Base-by-base conservation (phyloP, 2,113 vertebrate species). In the Typhlomys cinereus region DNA sequence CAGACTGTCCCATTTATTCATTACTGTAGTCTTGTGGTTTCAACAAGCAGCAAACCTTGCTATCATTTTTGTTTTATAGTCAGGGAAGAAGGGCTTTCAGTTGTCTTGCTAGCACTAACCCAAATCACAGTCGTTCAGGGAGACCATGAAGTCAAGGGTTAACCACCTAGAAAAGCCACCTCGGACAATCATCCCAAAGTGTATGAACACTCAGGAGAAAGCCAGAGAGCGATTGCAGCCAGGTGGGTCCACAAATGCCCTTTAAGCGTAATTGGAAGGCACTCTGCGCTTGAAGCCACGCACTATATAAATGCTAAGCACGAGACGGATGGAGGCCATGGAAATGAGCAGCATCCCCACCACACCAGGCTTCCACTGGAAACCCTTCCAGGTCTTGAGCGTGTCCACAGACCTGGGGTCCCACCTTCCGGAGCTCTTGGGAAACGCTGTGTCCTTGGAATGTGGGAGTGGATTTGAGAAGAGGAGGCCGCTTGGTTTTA, bases 171-270 rank as follows among this genome's bases (percentile, higher is more conserved):
- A 82, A 69, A 81, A 66, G 27, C 48, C 44, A 29, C 59, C 50
- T 54, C 34, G 69, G 48, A 85, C 79, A 90, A 12, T 64, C 44
- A 41, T 34, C 74, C 78, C 20, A 13, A 73, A 64, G 79, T 46
- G 46, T 44, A 5, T 44, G 61, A 89, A 71, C 66, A 36, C 79
- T n/a, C 88, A 69, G 89, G 59, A 86, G 71, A 91, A 73, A 93
- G 66, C 66, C 46, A 39, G 70, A 69, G 90, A 79, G 82, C 88
- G 52, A 82, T 34, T 41, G 73, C 46, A 46, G 20, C 27, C 46
- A 52, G 90, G 67, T 85, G 39, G 59, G 64, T 92, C 57, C 46
- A 39, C 52, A 70, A 50, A 90, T 41, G 39, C n/a, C n/a, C 57
- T 79, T 88, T 64, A 48, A 69, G n/a, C 5, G 23, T 46, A 74